Conservation (phyloP, 92 coral and sea anemone genomes). For the Zoanthus gigantus region DNA sequence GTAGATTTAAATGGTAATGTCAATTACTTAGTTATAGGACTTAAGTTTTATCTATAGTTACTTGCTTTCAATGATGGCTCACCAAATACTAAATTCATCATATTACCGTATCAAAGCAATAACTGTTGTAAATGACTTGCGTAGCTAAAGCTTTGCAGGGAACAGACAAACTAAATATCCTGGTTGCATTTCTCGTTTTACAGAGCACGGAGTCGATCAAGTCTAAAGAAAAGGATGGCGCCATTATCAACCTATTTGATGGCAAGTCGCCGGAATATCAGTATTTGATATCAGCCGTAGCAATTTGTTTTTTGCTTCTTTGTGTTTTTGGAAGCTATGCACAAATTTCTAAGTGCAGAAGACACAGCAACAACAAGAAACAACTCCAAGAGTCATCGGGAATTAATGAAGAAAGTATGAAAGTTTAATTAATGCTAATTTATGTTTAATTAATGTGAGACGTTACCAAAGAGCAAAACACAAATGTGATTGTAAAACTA, state of each 20-base stretch:
- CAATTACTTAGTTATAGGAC: no score
- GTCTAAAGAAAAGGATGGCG: conserved; percentile 36
- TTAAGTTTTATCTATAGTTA: no score
- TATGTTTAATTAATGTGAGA: not conserved
- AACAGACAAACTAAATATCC: no score
- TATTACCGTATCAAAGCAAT: no score
- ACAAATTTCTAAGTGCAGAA: conserved; percentile 18
- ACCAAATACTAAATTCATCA: no score
- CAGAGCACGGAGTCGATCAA: conserved; percentile 13
- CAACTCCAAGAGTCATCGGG: not conserved
- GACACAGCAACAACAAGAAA: not conserved
- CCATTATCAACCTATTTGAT: conserved; percentile 35
- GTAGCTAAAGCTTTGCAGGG: no score
- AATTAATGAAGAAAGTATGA: conserved; percentile 20
- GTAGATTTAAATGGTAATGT: no score
- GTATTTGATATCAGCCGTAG: conserved; percentile 22
- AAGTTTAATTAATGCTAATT: not conserved
- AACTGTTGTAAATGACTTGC: no score
- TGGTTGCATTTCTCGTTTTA: not conserved
- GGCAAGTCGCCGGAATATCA: conserved; percentile 5
- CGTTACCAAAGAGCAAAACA: not conserved
- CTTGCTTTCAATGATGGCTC: no score
- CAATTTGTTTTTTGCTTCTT: conserved; percentile 21
- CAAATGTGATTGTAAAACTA: not conserved
- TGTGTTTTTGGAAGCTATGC: conserved; percentile 8